These are phyloP conservation scores for Orientallactaga bullata DNA, from an alignment of 2,113 vertebrate genomes.

Conservation along the genomic window DNA sequence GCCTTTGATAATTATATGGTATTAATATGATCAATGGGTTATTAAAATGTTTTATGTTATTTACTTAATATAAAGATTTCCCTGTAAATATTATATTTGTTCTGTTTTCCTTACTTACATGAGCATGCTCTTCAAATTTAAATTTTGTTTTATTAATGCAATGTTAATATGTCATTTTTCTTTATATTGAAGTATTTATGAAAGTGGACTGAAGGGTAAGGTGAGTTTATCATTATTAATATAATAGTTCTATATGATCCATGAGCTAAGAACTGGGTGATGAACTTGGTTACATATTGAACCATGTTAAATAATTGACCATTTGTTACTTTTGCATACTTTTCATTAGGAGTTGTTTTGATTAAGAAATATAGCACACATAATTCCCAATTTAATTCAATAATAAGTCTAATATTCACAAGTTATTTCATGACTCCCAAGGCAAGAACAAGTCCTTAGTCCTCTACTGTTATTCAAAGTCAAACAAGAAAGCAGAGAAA, in stretches of 20 bases:
- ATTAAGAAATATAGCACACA: background rate
- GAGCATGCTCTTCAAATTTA: background rate
- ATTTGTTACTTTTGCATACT: background rate
- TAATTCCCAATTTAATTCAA: background rate
- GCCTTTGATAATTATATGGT: slow-evolving; percentile 71
- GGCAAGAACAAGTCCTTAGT: background rate
- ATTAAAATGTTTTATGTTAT: slow-evolving; percentile 9
- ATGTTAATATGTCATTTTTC: background rate
- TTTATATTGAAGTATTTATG: background rate
- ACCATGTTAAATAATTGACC: background rate
- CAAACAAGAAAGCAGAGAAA: background rate
- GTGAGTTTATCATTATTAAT: background rate
- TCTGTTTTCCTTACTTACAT: background rate
- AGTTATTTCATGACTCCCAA: background rate
- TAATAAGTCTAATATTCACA: background rate
- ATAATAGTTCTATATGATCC: background rate
- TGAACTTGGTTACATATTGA: background rate
- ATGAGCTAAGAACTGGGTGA: background rate
- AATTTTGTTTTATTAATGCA: background rate
- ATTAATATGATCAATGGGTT: slow-evolving; percentile 50
- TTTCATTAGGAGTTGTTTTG: background rate
- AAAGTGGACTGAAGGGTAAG: background rate
- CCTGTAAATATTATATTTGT: slow-evolving; percentile 6
- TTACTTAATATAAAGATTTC: slow-evolving; percentile 49
- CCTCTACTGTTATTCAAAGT: slow-evolving; percentile 9